Percentiles rank a stretch among this genome's conserved stretches.
Evolutionary conservation across 2,797 vertebrate species (phyloP).

Genomic region (Rallus crepitans): DNA sequence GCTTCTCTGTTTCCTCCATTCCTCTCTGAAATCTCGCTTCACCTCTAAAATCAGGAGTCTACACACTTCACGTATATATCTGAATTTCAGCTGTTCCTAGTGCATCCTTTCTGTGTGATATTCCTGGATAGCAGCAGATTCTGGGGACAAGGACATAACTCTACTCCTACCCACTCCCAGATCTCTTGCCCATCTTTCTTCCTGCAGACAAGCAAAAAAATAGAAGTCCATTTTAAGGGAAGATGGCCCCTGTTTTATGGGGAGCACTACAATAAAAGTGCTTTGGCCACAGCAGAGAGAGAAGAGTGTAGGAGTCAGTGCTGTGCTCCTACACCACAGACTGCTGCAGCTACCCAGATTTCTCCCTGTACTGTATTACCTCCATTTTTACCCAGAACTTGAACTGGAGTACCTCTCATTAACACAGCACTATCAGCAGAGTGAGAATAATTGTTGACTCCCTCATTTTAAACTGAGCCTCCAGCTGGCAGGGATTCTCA

Average conservation of each 20-base stretch:
- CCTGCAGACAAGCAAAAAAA: not conserved
- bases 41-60: not conserved
- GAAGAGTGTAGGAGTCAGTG: not conserved
- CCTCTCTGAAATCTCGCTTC: not conserved
- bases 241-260: not conserved
- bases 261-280: not conserved
- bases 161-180: not conserved
- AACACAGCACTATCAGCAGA: not conserved
- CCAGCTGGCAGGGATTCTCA: not conserved
- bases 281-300: not conserved
- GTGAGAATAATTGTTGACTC: not conserved
- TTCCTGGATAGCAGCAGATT: not conserved
- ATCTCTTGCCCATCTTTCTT: not conserved
- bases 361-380: not conserved
- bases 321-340: not conserved
- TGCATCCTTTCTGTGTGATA: not conserved
- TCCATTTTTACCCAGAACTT: not conserved
- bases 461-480: not conserved
- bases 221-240: not conserved
- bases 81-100: not conserved
- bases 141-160: not conserved
- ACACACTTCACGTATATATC: accelerated
- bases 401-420: not conserved
- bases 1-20: not conserved
- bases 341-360: not conserved